Evolutionary conservation across 2,888 invertebrate species (phyloP).

Genomic region (Chelonus formosanus): DNA sequence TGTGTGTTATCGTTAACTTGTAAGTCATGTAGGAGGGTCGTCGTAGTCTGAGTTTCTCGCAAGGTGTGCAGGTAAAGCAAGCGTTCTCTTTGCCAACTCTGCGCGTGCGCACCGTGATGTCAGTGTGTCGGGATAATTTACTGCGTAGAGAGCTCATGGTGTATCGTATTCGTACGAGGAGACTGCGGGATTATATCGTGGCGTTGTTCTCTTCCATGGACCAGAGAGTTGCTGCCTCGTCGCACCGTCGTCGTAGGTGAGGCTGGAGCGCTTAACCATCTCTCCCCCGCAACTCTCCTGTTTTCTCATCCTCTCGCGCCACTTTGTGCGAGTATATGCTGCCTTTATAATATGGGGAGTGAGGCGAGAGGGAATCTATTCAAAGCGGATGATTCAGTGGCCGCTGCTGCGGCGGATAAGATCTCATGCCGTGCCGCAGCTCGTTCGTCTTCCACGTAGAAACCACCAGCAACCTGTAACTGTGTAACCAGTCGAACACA

Average conservation of each 20-base stretch:
- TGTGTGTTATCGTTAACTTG: constrained; percentile 60
- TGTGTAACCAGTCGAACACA: constrained; percentile 49
- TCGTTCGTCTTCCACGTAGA: constrained; percentile 54
- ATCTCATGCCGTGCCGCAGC: constrained; percentile 58
- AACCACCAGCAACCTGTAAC: constrained; percentile 56
- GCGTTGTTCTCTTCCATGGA: constrained; percentile 21
- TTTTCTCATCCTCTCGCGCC: constrained; percentile 15
- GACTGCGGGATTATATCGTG: constrained; percentile 30
- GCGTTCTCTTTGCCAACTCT: constrained; percentile 26
- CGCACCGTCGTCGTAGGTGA: constrained; percentile 24
- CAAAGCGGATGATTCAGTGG: constrained; percentile 65
- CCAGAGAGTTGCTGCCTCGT: background rate
- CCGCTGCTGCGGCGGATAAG: constrained; percentile 62
- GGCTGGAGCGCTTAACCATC: constrained; percentile 7
- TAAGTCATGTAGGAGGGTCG: constrained; percentile 54
- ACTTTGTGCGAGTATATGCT: constrained; percentile 38
- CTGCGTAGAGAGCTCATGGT: constrained; percentile 50
- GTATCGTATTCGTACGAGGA: constrained; percentile 46
- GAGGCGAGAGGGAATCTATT: constrained; percentile 59
- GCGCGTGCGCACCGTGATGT: constrained; percentile 39
- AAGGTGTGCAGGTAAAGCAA: constrained; percentile 43
- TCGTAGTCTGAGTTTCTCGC: constrained; percentile 42
- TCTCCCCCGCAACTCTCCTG: constrained; percentile 22
- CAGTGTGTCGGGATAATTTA: constrained; percentile 53
- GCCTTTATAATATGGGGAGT: constrained; percentile 46